A percentile compares a stretch with the other conserved stretches of the same genome.
Evolutionary conservation across 1,140 invertebrate genomes (phyloP).

Genomic region (Teleogryllus occipitalis): DNA sequence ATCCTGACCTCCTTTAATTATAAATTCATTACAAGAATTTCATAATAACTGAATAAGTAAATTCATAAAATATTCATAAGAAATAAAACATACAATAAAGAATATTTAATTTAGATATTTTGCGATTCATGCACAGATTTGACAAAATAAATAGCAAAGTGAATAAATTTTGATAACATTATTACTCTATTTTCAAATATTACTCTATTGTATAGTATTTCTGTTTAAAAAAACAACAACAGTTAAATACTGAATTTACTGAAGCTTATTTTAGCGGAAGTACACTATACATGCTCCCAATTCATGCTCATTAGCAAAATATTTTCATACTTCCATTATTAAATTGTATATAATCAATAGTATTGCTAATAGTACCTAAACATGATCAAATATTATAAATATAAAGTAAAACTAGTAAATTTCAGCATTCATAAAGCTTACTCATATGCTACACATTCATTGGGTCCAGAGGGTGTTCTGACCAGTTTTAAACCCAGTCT

Average conservation of each 20-base stretch:
- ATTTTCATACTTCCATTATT: not conserved
- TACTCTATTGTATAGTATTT: not conserved
- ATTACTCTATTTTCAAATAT: not conserved
- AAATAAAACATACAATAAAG: not conserved
- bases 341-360: conserved; percentile 29
- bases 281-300: not conserved
- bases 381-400: not conserved
- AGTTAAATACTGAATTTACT: not conserved
- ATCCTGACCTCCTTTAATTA: not conserved
- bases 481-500: not conserved
- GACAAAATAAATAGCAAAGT: not conserved
- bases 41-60: not conserved
- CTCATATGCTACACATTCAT: not conserved
- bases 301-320: too few relatives aligned
- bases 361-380: conserved; percentile 20
- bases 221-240: not conserved
- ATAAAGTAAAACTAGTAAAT: not conserved
- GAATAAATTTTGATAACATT: not conserved
- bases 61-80: not conserved
- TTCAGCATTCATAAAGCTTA: not conserved
- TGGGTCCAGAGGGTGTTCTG: not conserved
- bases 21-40: not conserved
- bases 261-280: not conserved
- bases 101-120: not conserved
- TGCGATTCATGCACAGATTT: not conserved